A percentile compares a stretch with the other conserved stretches of the same genome.
phyloP scores from a whole-genome alignment of 2,888 invertebrate species.

The Luperina nickerlii region DNA sequence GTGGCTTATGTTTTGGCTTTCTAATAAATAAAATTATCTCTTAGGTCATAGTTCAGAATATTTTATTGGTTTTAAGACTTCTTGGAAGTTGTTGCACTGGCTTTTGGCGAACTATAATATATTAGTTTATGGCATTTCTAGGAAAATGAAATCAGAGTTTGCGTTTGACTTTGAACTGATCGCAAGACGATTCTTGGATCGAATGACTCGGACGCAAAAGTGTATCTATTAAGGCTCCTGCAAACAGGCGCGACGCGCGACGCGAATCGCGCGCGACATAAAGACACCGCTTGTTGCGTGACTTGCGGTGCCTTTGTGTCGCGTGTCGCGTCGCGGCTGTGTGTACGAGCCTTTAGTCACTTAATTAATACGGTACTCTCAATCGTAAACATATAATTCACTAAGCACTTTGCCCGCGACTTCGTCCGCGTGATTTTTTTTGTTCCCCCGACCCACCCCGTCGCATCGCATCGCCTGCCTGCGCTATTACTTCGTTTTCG shows the following conservation, averaged over 20 bases:
- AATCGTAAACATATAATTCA: conserved; percentile 8
- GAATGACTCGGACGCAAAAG: conserved; percentile 26
- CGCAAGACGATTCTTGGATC: conserved; percentile 6
- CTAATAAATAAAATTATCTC: conserved; percentile 39
- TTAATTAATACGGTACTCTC: conserved; percentile 18
- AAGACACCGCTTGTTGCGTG: no score
- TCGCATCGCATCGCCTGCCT: no score
- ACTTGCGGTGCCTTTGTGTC: no score
- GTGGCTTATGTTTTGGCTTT: conserved; percentile 37
- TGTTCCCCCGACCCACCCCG: no score
- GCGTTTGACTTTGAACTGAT: conserved; percentile 19
- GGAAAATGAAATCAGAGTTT: conserved; percentile 1
- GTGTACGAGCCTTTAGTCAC: no score
- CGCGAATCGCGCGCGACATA: no score
- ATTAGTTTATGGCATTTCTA: conserved; percentile 21
- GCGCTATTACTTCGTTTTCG: no score
- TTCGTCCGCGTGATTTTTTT: no score
- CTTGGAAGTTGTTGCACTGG: conserved; percentile 10
- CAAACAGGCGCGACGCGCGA: no score
- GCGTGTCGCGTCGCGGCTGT: no score
- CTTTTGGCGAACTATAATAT: conserved; percentile 4
- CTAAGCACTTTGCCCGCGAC: no score
- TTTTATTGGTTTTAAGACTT: conserved; percentile 14
- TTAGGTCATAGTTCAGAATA: conserved; percentile 22
- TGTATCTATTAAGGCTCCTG: no score